Evolutionary conservation across 2,113 vertebrate genomes (phyloP).

Genomic region (Haplotaxodon microlepis): DNA sequence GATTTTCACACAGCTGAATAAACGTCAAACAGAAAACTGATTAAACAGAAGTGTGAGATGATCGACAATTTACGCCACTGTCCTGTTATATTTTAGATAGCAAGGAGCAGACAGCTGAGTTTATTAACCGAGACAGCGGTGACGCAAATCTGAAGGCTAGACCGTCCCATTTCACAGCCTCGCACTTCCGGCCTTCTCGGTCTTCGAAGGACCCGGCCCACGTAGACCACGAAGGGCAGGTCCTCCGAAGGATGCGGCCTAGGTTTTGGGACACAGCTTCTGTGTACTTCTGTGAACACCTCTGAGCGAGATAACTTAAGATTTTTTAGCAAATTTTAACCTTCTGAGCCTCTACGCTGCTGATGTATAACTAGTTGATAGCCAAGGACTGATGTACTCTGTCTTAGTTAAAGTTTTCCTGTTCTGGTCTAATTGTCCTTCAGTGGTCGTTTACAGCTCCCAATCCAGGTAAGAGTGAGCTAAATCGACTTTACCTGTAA

Average conservation of each 20-base stretch:
- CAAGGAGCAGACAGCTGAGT: background rate
- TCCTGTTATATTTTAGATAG: background rate
- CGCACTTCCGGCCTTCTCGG: background rate
- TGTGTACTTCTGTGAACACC: background rate
- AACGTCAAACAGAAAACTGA: background rate
- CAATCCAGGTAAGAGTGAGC: background rate
- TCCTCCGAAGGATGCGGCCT: background rate
- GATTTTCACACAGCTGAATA: background rate
- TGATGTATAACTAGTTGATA: background rate
- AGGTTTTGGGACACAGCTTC: background rate
- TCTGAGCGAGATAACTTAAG: background rate
- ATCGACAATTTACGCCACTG: background rate
- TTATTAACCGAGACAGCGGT: background rate
- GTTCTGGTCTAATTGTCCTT: background rate
- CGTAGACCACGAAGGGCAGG: rapidly evolving
- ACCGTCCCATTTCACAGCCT: background rate
- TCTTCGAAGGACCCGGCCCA: background rate
- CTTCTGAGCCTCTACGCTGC: background rate
- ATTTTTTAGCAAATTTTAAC: background rate
- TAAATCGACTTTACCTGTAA: background rate
- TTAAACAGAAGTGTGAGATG: background rate
- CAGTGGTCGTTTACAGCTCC: background rate
- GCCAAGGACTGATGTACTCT: background rate
- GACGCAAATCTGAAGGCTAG: background rate
- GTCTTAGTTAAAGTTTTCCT: background rate